These are phyloP conservation scores for Diglossa brunneiventris DNA, from an alignment of 2,113 vertebrate species.

Conservation along the genomic window DNA sequence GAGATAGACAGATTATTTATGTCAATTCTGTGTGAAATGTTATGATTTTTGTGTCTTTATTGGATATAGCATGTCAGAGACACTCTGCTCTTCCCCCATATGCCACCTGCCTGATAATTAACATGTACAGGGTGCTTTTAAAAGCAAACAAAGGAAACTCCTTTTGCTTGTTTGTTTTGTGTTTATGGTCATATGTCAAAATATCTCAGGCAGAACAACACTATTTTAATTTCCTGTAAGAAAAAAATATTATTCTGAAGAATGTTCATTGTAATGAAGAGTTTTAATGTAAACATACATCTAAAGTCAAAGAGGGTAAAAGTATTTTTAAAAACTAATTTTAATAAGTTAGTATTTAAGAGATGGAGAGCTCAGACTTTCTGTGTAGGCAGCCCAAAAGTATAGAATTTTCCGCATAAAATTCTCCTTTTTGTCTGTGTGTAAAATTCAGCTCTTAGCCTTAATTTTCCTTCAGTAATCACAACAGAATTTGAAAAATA, in stretches of 20 bases:
- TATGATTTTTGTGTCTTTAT: background rate
- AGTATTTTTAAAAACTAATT: background rate
- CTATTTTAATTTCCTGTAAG: background rate
- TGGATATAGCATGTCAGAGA: background rate
- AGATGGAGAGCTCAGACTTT: background rate
- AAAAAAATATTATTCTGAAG: background rate
- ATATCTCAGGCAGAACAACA: background rate
- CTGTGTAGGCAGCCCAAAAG: background rate
- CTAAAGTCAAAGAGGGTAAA: background rate
- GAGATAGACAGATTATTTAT: slow-evolving; percentile 51
- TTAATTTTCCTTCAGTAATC: background rate
- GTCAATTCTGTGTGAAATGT: background rate
- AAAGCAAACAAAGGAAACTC: background rate
- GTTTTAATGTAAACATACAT: background rate
- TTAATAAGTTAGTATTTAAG: background rate
- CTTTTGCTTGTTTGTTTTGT: background rate
- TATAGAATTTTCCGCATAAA: background rate
- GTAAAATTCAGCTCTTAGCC: background rate
- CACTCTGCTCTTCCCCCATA: background rate
- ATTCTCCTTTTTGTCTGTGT: background rate
- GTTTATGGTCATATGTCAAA: background rate
- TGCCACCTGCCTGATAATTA: background rate
- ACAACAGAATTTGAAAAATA: background rate
- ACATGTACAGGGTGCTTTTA: background rate
- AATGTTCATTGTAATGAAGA: background rate